Base-by-base conservation (phyloP, 2,113 vertebrate species). In the Cyprichromis sp. region DNA sequence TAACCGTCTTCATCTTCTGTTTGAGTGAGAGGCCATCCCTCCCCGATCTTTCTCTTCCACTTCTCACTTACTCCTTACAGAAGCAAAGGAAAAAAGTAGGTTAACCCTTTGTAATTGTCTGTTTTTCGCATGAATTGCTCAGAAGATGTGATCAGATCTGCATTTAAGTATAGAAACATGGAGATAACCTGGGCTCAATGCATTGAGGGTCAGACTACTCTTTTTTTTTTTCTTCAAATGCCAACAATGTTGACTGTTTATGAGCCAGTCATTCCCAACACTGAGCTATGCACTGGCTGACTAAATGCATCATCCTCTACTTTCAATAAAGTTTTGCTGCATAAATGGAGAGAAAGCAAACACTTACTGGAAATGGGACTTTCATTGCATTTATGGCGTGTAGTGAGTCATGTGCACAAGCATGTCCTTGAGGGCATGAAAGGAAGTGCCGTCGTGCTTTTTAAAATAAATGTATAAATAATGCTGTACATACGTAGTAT, bases 1-100 rank as follows among this genome's bases (percentile, higher is more conserved):
- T 91, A 81, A 94, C 87, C 57, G 91, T 93, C 93, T 90, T 92
- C 91, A 92, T 96, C 89, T 93, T 89, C 85, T 80, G 52, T 66
- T 59, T 89, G 86, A 88, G 59, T 50, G 52, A 86, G 88, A 93
- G 85, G 68, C 84, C 90, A 80, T 68, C 76, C 71, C 83, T 76
- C 61, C 71, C 59, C 63, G 14, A 34, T 88, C 73, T 91, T 87
- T 89, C 88, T 87, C 84, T 89, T 89, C 83, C 80, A 79, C 68
- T 80, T 79, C 88, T 90, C 82, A 85, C 68, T 59, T 89, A 88
- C 84, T 89, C 81, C 85, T 88, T 63, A 80, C 24, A 52, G 17
- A 29, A 2, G 7, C 12, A 50, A 8, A 24, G 7, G 40, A 17
- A 66, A 66, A 83, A 78, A 54, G 42, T 54, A 73, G 38, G 61